These are phyloP conservation scores for Styela clava DNA, from an alignment of 23 tunicate species.

Conservation along the genomic window DNA sequence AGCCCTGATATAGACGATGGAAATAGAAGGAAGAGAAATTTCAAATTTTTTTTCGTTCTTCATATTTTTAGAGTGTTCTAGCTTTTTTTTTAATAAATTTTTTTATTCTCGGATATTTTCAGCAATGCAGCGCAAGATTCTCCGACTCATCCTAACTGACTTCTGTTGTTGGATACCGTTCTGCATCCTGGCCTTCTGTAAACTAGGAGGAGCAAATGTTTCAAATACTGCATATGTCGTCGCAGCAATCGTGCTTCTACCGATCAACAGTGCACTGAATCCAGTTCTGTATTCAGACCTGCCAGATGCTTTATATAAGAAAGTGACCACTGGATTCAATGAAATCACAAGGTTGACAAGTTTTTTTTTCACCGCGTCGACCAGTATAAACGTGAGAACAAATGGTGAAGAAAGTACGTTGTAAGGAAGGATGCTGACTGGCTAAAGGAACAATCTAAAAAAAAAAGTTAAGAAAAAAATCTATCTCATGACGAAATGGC, in stretches of 20 bases:
- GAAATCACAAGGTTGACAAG: neutral
- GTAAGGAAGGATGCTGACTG: too few species aligned
- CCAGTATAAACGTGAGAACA: neutral
- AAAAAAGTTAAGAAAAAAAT: too few species aligned
- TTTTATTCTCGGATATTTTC: neutral
- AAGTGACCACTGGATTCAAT: neutral
- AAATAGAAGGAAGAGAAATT: neutral
- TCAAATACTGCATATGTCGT: conserved; percentile 18
- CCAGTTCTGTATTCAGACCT: conserved; percentile 25
- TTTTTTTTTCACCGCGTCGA: neutral
- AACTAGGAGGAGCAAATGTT: conserved; percentile 13
- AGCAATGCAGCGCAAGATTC: conserved; percentile 13
- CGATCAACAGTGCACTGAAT: conserved; percentile 29
- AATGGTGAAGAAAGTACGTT: neutral
- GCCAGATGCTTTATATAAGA: conserved; percentile 2
- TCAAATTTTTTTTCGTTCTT: neutral
- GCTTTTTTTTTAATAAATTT: too few species aligned
- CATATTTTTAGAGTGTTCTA: too few species aligned
- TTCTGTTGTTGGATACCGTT: conserved; percentile 31
- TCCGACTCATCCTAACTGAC: conserved; percentile 19
- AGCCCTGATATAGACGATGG: neutral
- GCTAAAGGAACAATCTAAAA: too few species aligned
- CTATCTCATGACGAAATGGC: too few species aligned
- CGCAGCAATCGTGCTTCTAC: conserved; percentile 25
- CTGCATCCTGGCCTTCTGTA: conserved; percentile 29